Evolutionary conservation across 2,797 vertebrate species (phyloP).

Genomic region (Liasis olivaceus): DNA sequence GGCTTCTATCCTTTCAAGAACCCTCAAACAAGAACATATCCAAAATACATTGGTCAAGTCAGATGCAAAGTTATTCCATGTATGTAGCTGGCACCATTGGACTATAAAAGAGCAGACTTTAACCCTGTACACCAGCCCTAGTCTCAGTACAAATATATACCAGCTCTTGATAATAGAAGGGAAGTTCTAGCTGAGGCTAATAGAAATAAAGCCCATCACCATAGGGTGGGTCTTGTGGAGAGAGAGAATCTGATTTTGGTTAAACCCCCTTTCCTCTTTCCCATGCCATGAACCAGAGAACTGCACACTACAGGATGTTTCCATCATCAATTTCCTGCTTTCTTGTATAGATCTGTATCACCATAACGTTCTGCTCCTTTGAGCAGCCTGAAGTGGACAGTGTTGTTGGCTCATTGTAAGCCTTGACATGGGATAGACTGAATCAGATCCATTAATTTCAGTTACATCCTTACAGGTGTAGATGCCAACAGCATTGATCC

Average conservation of each 20-base stretch:
- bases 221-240: neutral
- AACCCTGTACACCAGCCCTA: neutral
- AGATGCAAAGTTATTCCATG: neutral
- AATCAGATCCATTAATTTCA: constrained; percentile 27
- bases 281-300: neutral
- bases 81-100: neutral
- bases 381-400: neutral
- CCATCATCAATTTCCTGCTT: neutral
- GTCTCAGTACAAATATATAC: neutral
- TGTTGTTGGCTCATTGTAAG: neutral
- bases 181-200: neutral
- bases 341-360: neutral
- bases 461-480: neutral
- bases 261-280: neutral
- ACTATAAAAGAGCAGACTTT: neutral
- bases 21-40: neutral
- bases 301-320: neutral
- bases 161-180: neutral
- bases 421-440: constrained; percentile 6
- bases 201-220: neutral
- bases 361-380: neutral
- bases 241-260: too few species aligned
- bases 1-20: neutral
- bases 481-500: constrained; percentile 5
- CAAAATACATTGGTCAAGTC: neutral